Evolutionary conservation across 2,113 vertebrate genomes (phyloP), one percentile per base, ranked within the genome.

Genomic region (Aleadryas rufinucha): DNA sequence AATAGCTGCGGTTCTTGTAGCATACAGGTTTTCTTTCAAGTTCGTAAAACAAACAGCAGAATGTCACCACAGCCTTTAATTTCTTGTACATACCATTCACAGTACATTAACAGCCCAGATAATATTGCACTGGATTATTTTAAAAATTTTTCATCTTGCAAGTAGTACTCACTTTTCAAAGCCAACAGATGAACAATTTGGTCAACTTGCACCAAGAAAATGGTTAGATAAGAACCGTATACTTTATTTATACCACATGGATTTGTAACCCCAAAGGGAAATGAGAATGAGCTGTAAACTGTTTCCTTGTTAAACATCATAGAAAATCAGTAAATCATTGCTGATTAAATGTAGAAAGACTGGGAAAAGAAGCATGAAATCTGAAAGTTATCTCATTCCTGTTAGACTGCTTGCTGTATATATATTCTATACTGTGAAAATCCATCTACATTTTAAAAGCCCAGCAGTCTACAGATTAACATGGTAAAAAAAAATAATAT

Each of bases 311-410:
- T 90, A 95, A 95, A 94, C 78, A 63, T 22, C 78, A 63, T 22
- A 95, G 86, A 96, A 97, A 97, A 97, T 97, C 90, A 97, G 91
- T 94, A 94, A 95, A 60, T 94, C 21, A 13, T 97, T 95, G 89
- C 77, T 97, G 97, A 97, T 87, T 98, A 98, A 91, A 80, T 97
- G 95, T 97, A 97, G 97, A 98, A 98, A 98, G 97, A 96, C 24
- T 83, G 93, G 78, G 7, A 1, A 28, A 81, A 82, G 78, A 85
- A 35, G 22, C 70, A 81, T 15, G 76, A 94, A 96, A 97, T 98
- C 97, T 71, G 89, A 86, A 97, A 95, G 92, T 80, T 96, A 90
- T 45, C 86, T 96, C 87, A 77, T 93, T 97, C 82, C 96, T 97
- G 88, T 95, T 87, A 97, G 97, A 97, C 95, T 79, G 95, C 88